Evolutionary conservation across 2,888 invertebrate species (phyloP), one percentile per base, ranked within the genome.

Genomic region (Zele albiditarsus): DNA sequence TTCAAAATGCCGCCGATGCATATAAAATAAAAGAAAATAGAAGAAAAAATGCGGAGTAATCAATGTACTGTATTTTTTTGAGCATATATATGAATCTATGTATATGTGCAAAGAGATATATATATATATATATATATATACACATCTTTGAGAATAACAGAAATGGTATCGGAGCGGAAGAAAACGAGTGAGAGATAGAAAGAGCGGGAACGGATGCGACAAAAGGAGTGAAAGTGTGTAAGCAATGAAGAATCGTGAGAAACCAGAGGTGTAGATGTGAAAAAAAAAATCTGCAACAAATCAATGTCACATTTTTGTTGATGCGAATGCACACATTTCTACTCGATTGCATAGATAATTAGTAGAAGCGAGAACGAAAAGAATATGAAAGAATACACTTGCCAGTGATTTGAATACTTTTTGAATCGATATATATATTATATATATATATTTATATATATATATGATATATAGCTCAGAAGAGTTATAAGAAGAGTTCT

Each of bases 381-480:
- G 71, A 62, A 66, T 71, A 83, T 79, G 77, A 71, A 78, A 80
- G 81, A 75, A 81, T 78, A 84, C 82, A 85, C 86, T 83, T 87
- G 86, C 87, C 88, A 86, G 88, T 85, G 88, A 88, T 89, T 88
- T 88, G 87, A 84, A 81, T 81, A 83, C 80, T 80, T 80, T 80
- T 74, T 69, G 71, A 77, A 80, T 78, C 81, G 76, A 80, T 70
- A 77, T 80, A 79, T 77, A 70, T 72, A 58, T 77, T 14, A 60
- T 68, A 70, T 75, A 73, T 70, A 75, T 69, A 75, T 33, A 70
- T 63, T 60, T 66, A 42, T 60, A 70, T 31, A 25, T 23, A 60
- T 27, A 16, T 25, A 42, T 23, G 20, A 69, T 71, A 74, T 63
- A 71, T 33, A 63, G 42, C 62, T 67, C 23, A 71, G 57, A 42